Evolutionary conservation across 2,113 vertebrate species (phyloP), one percentile per base, ranked within the genome.

Genomic region (Cariama cristata): DNA sequence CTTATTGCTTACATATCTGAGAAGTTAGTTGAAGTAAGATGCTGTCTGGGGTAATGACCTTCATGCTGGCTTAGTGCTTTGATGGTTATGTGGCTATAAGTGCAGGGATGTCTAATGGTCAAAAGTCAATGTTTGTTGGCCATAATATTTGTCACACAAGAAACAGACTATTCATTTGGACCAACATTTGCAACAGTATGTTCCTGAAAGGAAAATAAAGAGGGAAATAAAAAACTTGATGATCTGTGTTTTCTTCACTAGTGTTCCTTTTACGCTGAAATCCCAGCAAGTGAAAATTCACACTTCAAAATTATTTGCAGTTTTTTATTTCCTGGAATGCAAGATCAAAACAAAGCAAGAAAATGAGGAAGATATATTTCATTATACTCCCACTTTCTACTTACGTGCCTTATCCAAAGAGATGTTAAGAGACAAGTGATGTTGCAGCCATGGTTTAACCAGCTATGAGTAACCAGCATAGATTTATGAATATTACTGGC

Each of bases 1-100:
- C 97, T 98, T 97, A 98, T 91, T 97, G 97, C 98, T 98, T 96
- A 86, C 97, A 87, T 96, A 98, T 98, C 96, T 66, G 88, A 92
- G 97, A 97, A 98, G 98, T 98, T 97, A 86, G 95, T 96, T 30
- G 8, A 97, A 97, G 93, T 85, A 97, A 96, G 97, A 89, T 80
- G 88, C 92, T 21, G 74, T n/a, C n/a, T 96, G 93, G 96, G 93
- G 95, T 91, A 97, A 86, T 97, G 98, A 98, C 98, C 98, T 98
- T 98, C 98, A 98, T 88, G 97, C 97, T 56, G 62, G 38, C 62
- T 81, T 44, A 63, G 76, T 63, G 92, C 86, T 94, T 97, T 89
- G 95, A 92, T 97, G 96, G 81, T 82, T 71, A 79, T 79, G 33
- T 45, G 73, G 59, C 92, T 69, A 8, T 59, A 69, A 76, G 88